Percentiles rank a stretch among this genome's conserved stretches.
Conservation (phyloP, 2,113 vertebrate genomes). For the Eulacestoma nigropectus region DNA sequence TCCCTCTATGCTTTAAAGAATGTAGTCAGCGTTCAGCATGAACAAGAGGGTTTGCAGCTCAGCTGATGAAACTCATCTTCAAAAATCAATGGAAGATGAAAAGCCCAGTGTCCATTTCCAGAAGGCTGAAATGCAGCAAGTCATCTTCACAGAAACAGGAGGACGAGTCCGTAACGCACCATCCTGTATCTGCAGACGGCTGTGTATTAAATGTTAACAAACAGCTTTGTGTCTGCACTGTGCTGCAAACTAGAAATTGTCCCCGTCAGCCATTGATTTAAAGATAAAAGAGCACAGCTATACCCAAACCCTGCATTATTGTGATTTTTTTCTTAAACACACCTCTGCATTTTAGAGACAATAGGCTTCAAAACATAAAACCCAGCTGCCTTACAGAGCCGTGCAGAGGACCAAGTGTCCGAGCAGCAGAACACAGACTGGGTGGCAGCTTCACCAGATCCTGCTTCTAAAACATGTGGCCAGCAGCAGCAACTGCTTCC, state of each 20-base stretch:
- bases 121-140: neutral
- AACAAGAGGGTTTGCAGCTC: neutral
- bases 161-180: accelerated
- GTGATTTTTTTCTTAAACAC: neutral
- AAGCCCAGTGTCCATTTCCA: neutral
- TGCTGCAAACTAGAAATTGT: neutral
- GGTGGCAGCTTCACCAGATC: neutral
- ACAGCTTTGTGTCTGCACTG: neutral
- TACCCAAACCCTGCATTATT: neutral
- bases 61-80: neutral
- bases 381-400: accelerated
- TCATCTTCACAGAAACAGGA: neutral
- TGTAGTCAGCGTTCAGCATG: neutral
- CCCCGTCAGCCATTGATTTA: neutral
- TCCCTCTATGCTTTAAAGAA: neutral
- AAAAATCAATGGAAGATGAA: neutral
- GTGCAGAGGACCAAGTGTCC: accelerated
- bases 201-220: neutral
- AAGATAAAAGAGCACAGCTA: neutral
- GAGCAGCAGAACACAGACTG: neutral
- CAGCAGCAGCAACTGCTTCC: neutral
- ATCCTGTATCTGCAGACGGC: neutral
- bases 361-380: neutral
- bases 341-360: neutral
- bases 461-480: neutral